These are phyloP conservation scores for Drosophila prolongata DNA, from an alignment of 2,888 invertebrate species.

Conservation along the genomic window DNA sequence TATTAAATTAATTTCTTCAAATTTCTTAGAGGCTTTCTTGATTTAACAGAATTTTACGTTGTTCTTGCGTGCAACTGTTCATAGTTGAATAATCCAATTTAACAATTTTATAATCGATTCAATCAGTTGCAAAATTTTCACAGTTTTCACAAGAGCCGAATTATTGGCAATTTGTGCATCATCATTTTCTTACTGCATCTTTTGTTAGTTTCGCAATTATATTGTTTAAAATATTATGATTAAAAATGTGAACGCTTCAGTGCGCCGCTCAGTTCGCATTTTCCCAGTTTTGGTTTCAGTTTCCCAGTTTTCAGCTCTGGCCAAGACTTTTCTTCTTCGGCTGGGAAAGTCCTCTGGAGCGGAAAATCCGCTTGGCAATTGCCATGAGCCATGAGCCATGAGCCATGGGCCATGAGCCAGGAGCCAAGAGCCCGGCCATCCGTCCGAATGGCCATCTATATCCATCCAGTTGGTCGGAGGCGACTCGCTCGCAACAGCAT, in stretches of 20 bases:
- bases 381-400: conserved; percentile 14
- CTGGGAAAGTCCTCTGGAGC: conserved; percentile 15
- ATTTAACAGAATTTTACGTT: background rate
- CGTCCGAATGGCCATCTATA: conserved; percentile 17
- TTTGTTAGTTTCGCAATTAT: conserved; percentile 55
- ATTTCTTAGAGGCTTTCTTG: background rate
- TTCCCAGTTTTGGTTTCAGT: background rate
- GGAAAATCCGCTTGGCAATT: conserved; percentile 68
- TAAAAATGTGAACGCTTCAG: conserved; percentile 42
- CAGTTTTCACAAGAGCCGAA: conserved; percentile 19
- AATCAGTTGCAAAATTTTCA: conserved; percentile 41
- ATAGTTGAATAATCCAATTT: conserved; percentile 33
- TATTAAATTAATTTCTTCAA: background rate
- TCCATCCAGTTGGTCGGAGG: conserved; percentile 5
- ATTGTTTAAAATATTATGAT: conserved; percentile 45
- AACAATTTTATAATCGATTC: conserved; percentile 43
- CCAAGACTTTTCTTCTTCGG: conserved; percentile 25
- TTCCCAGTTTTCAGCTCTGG: background rate
- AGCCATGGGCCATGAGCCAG: conserved; percentile 17
- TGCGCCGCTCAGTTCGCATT: conserved; percentile 2
- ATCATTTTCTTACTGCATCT: conserved; percentile 28
- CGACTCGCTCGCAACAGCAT: conserved; percentile 28
- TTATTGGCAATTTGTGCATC: conserved; percentile 41
- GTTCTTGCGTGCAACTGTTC: background rate
- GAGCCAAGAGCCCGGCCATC: conserved; percentile 14